A percentile compares a stretch with the other conserved stretches of the same genome.
These are phyloP conservation scores for Nematopogon swammerdamellus DNA, from an alignment of 2,888 invertebrate species.

Conservation along the genomic window DNA sequence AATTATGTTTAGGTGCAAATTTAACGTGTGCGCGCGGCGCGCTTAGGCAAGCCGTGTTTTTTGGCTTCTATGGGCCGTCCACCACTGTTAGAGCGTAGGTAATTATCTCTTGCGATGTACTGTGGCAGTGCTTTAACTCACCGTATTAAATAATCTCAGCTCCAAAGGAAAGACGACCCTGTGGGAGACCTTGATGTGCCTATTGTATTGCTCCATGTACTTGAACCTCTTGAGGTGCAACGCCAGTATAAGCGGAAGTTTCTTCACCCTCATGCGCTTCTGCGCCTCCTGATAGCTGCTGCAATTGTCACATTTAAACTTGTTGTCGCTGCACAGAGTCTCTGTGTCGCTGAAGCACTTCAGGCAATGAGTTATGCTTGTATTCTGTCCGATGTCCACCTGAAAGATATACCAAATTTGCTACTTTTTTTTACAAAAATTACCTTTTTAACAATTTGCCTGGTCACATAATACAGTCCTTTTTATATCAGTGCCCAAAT, in stretches of 20 bases:
- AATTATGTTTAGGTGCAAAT: too few relatives aligned
- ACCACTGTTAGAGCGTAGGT: too few relatives aligned
- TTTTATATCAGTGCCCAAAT: too few relatives aligned
- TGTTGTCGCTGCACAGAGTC: constrained; percentile 97
- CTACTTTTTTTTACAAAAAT: too few relatives aligned
- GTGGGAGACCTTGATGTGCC: constrained; percentile 98
- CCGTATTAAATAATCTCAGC: constrained; percentile 94
- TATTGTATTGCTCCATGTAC: constrained; percentile 97
- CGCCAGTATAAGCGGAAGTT: constrained; percentile 95
- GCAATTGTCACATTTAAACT: constrained; percentile 99
- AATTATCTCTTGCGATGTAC: too few relatives aligned
- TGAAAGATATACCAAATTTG: too few relatives aligned
- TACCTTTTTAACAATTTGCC: too few relatives aligned
- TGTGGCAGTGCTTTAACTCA: constrained; percentile 39
- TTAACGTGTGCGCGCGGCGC: too few relatives aligned
- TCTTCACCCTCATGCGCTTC: constrained; percentile 98
- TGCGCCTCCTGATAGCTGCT: constrained; percentile 99
- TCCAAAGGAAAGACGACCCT: constrained; percentile 98
- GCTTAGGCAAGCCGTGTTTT: too few relatives aligned
- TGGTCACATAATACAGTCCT: too few relatives aligned
- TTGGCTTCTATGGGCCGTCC: too few relatives aligned
- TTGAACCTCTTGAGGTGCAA: constrained; percentile 96
- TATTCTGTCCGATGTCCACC: constrained; percentile 99
- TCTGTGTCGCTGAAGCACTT: constrained; percentile 98
- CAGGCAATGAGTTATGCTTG: constrained; percentile 97